Evolutionary conservation across 2,888 invertebrate species (phyloP).

Genomic region (Minunthozetes semirufus): DNA sequence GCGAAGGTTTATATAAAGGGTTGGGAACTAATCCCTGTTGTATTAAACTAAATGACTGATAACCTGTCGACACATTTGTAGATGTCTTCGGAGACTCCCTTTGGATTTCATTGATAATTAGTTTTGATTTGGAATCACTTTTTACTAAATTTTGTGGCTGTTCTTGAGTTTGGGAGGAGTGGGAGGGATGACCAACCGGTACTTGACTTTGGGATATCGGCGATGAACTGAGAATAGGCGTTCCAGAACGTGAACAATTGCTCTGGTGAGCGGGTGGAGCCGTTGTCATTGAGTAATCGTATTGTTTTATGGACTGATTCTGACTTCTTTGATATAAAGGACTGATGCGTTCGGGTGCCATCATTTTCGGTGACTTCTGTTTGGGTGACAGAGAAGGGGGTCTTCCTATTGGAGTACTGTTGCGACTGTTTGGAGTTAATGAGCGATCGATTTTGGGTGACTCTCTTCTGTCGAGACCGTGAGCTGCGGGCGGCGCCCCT

Average conservation of each 20-base stretch:
- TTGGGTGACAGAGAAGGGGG: slow-evolving; percentile 38
- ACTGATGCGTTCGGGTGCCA: slow-evolving; percentile 37
- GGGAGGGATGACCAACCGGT: slow-evolving; percentile 16
- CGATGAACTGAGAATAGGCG: slow-evolving; percentile 37
- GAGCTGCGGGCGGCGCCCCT: slow-evolving; percentile 12
- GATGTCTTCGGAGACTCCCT: slow-evolving; percentile 41
- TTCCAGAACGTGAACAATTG: slow-evolving; percentile 37
- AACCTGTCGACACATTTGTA: slow-evolving; percentile 41
- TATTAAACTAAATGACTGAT: slow-evolving; percentile 46
- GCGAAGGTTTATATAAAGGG: slow-evolving; percentile 46
- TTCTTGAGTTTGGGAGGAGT: slow-evolving; percentile 36
- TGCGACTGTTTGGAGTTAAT: slow-evolving; percentile 39
- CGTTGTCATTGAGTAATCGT: slow-evolving; percentile 33
- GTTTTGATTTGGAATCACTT: slow-evolving; percentile 37
- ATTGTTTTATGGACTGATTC: background rate
- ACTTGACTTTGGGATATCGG: slow-evolving; percentile 32
- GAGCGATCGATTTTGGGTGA: slow-evolving; percentile 40
- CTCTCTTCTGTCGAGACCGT: slow-evolving; percentile 30
- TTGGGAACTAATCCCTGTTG: slow-evolving; percentile 50
- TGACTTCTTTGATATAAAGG: slow-evolving; percentile 38
- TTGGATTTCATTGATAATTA: slow-evolving; percentile 29
- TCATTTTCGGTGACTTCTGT: slow-evolving; percentile 39
- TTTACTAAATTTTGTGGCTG: slow-evolving; percentile 43
- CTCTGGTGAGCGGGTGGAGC: slow-evolving; percentile 42
- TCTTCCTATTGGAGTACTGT: slow-evolving; percentile 32